Evolutionary conservation across 2,888 invertebrate genomes (phyloP).

Genomic region (Orthosia gothica): DNA sequence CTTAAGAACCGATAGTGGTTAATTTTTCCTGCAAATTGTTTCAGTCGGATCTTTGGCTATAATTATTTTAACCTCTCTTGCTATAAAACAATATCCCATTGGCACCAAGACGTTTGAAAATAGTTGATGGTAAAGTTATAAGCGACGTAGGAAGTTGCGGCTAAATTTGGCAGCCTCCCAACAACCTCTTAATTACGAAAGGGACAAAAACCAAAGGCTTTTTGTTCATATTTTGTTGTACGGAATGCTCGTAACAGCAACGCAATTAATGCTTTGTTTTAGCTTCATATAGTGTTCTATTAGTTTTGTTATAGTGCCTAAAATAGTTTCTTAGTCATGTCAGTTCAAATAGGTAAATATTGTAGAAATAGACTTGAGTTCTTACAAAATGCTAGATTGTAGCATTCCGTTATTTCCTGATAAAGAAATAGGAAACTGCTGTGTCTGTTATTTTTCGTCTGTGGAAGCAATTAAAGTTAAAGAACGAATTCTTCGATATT

Average conservation of each 20-base stretch:
- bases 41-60: too few species aligned
- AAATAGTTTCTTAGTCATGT: background rate
- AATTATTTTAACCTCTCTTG: slow-evolving; percentile 11
- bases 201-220: slow-evolving; percentile 68
- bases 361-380: background rate
- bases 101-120: slow-evolving; percentile 57
- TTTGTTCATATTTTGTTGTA: slow-evolving; percentile 70
- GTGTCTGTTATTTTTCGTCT: too few species aligned
- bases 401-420: too few species aligned
- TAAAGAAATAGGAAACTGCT: too few species aligned
- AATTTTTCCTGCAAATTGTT: too few species aligned
- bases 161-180: slow-evolving; percentile 73
- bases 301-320: slow-evolving; percentile 11
- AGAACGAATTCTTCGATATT: too few species aligned
- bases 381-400: too few species aligned
- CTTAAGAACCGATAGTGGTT: too few species aligned
- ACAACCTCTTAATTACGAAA: slow-evolving; percentile 64
- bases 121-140: slow-evolving; percentile 71
- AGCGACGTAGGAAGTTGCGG: slow-evolving; percentile 67
- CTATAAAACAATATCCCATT: slow-evolving; percentile 37
- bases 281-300: background rate
- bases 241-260: slow-evolving; percentile 56
- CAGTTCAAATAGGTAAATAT: too few species aligned
- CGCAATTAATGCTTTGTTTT: slow-evolving; percentile 57
- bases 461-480: too few species aligned